Evolutionary conservation across 2,797 vertebrate genomes (phyloP), one percentile per base, ranked within the genome.

Genomic region (Anableps anableps): DNA sequence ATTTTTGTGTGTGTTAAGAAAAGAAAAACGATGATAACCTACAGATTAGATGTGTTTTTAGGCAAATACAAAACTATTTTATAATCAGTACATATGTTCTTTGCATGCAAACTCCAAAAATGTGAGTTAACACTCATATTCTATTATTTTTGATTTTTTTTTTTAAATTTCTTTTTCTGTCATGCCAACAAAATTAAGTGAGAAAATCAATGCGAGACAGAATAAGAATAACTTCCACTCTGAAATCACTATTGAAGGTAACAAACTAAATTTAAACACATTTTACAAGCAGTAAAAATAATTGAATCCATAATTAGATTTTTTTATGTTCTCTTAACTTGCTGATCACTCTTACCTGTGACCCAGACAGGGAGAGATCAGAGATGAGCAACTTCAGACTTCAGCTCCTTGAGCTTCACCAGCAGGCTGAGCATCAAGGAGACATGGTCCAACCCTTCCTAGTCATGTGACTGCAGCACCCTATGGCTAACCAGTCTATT

Each of bases 401-500:
- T 87, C 84, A 80, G 84, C 81, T 89, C 86, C 83, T 91, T 88
- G 79, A 90, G 83, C 80, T 88, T 86, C 77, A 90, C 82, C 55
- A 89, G 79, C 91, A 91, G 79, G 81, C 87, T 86, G 81, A 88
- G 83, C 87, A 88, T 93, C 90, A 94, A 92, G 89, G 88, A 94
- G 94, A 94, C 93, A 90, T 89, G 92, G 88, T 88, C 86, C 91
- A 75, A 53, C 92, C 93, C 89, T 92, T 82, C 79, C 70, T 80
- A 66, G 84, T 87, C 96, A 96, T 91, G 94, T 96, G 96, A 96
- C 93, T 79, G 74, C 51, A 66, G 68, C 55, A 45, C 78, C 91
- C 94, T 93, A 93, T 94, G 88, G 93, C 87, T 89, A 90, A 70
- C 78, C 88, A 74, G 85, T 87, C 94, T 96, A 95, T 95, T 96